Evolutionary conservation across 1,140 invertebrate species (phyloP).

Genomic region (Lordiphosa stackelbergi): DNA sequence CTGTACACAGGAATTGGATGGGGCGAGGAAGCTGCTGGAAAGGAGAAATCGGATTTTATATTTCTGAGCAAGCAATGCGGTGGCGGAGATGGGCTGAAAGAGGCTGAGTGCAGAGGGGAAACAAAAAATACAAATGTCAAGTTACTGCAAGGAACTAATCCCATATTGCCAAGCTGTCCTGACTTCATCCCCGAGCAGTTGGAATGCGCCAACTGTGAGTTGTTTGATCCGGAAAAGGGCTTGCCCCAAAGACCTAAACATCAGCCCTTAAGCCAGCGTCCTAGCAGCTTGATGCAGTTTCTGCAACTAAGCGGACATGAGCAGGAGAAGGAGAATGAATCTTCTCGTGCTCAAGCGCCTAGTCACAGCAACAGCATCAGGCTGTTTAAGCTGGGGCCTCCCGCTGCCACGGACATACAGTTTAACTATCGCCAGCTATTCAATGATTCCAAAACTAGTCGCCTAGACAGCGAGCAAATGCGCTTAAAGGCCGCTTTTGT

Average conservation of each 20-base stretch:
- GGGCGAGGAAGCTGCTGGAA: background rate
- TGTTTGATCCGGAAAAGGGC: constrained; percentile 12
- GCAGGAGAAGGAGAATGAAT: background rate
- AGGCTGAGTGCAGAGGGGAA: background rate
- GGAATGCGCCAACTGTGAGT: constrained; percentile 7
- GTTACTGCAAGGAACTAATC: constrained; percentile 11
- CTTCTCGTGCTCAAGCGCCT: constrained; percentile 2
- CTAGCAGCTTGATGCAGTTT: constrained; percentile 36
- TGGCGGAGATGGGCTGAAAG: background rate
- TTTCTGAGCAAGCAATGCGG: background rate
- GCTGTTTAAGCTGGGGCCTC: constrained; percentile 14
- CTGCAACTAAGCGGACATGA: constrained; percentile 4
- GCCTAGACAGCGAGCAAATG: constrained; percentile 15
- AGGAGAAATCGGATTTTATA: background rate
- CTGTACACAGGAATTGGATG: constrained; percentile 9
- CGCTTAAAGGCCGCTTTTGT: constrained; percentile 35
- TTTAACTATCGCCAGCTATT: constrained; percentile 48
- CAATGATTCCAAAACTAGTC: background rate
- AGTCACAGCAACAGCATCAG: constrained; percentile 4
- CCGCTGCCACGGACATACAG: background rate
- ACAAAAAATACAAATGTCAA: constrained; percentile 12
- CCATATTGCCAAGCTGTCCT: constrained; percentile 10
- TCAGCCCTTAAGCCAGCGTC: background rate
- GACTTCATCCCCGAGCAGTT: constrained; percentile 9
- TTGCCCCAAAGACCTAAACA: background rate